These are phyloP conservation scores for Mobula birostris DNA, from an alignment of 2,113 vertebrate species.

Conservation along the genomic window DNA sequence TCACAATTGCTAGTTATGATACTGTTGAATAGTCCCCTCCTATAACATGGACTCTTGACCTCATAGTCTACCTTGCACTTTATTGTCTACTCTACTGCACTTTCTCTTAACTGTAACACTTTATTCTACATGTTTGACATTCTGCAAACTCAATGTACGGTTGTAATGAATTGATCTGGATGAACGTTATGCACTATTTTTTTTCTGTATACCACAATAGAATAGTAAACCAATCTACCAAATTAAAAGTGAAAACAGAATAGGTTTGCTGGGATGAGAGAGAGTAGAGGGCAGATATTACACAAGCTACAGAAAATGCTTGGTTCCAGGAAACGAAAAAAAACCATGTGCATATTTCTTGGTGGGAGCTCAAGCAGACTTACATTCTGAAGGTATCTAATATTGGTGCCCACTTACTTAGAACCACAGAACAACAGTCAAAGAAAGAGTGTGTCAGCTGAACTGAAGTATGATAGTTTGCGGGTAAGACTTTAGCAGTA, in stretches of 20 bases:
- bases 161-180: no score
- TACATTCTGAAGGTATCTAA: not conserved
- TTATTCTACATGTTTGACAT: no score
- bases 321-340: not conserved
- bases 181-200: no score
- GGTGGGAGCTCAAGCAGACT: not conserved
- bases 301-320: not conserved
- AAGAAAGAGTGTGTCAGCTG: not conserved
- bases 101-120: no score
- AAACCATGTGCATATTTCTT: not conserved
- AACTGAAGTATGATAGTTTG: not conserved
- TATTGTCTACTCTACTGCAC: no score
- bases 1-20: no score
- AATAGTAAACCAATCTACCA: no score
- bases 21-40: no score
- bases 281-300: not conserved
- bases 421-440: not conserved
- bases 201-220: no score
- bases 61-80: no score
- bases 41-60: no score
- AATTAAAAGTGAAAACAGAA: not conserved
- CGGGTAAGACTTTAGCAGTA: not conserved
- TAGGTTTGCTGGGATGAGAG: not conserved
- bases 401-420: not conserved
- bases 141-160: no score